Evolutionary conservation across 2,113 vertebrate species (phyloP).

Genomic region (Astatotilapia flaviijosephi): DNA sequence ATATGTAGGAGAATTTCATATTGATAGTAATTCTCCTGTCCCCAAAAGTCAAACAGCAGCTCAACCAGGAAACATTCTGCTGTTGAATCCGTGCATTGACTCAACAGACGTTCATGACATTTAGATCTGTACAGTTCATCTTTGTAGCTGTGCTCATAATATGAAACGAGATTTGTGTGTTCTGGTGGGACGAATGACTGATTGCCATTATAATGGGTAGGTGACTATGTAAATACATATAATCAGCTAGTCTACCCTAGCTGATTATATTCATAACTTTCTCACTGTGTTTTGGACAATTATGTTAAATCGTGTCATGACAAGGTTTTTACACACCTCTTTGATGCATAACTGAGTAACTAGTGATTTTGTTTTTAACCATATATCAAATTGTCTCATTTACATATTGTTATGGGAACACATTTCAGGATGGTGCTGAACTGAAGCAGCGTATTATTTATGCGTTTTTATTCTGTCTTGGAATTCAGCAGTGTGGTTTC

Average conservation of each 20-base stretch:
- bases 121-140: neutral
- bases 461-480: neutral
- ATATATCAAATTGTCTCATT: neutral
- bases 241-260: rapidly evolving
- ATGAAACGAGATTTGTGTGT: neutral
- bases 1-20: neutral
- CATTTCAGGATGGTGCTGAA: neutral
- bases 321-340: neutral
- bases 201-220: neutral
- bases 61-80: neutral
- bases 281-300: neutral
- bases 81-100: neutral
- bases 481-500: neutral
- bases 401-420: neutral
- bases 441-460: neutral
- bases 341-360: neutral
- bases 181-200: neutral
- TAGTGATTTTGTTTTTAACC: rapidly evolving
- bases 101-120: neutral
- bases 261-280: neutral
- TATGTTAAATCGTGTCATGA: neutral
- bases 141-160: neutral
- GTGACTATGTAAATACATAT: neutral
- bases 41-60: neutral
- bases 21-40: neutral